Evolutionary conservation across 2,888 invertebrate species (phyloP).

Genomic region (Orthosia gracilis): DNA sequence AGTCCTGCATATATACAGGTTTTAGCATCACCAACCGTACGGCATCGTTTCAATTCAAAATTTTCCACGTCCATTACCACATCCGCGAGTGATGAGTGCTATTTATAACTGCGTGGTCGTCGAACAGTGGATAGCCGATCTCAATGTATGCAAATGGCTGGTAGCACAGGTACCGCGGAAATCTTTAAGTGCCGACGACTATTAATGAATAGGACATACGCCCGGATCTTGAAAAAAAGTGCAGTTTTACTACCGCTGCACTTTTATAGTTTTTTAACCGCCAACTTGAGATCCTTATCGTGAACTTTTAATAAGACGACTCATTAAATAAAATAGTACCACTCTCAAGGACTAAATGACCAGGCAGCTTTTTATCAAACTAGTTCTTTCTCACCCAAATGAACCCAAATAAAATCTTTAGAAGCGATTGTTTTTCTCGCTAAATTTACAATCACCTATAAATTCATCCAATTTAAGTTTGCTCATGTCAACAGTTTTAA

Average conservation of each 20-base stretch:
- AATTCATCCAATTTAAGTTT: conserved; percentile 76
- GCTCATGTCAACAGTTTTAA: conserved; percentile 72
- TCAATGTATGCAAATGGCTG: conserved; percentile 79
- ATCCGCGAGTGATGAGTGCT: conserved; percentile 67
- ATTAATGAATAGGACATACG: conserved; percentile 66
- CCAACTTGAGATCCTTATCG: conserved; percentile 55
- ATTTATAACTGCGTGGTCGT: conserved; percentile 67
- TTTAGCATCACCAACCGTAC: neutral
- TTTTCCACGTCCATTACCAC: conserved; percentile 62
- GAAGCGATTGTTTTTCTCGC: conserved; percentile 63
- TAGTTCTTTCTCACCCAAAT: conserved; percentile 9
- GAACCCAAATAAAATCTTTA: conserved; percentile 36
- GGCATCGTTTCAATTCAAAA: conserved; percentile 45
- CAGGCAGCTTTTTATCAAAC: conserved; percentile 10
- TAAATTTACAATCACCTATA: conserved; percentile 69
- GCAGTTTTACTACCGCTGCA: conserved; percentile 47
- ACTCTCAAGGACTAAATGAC: conserved; percentile 17
- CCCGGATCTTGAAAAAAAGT: conserved; percentile 57
- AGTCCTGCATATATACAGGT: conserved; percentile 3
- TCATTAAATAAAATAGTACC: conserved; percentile 39
- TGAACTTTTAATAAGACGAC: conserved; percentile 33
- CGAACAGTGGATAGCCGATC: conserved; percentile 58
- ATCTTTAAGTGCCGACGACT: conserved; percentile 70
- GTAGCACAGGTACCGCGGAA: conserved; percentile 69
- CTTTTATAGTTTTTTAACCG: conserved; percentile 53